Base-by-base conservation (phyloP, 2,113 vertebrate genomes). In the Chauna torquata region DNA sequence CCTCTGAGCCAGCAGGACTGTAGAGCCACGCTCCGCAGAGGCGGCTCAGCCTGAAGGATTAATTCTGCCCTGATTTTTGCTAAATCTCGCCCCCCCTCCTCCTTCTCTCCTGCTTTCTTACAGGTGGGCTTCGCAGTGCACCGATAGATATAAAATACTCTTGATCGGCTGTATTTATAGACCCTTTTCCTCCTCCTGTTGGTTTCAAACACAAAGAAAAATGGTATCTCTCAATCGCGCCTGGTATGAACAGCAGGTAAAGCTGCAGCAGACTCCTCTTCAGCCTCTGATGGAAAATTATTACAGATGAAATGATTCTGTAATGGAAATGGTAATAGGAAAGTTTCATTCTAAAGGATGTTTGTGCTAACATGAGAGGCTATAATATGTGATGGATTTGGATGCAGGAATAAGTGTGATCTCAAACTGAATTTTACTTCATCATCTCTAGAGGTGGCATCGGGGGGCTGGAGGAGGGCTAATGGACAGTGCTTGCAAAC, bases 141-240 rank as follows among this genome's bases (percentile, higher is more conserved):
- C 64, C 1, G 2, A 80, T 88, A 86, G 96, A 96, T 94, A 97
- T 97, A 97, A 98, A 98, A 97, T 90, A 96, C 96, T 94, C 96
- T 81, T 65, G 96, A 97, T 95, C 42, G 45, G 71, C 96, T 96
- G 80, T 98, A 97, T 98, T 98, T 98, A 98, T 96, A 94, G 97
- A 91, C 61, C 65, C 59, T 93, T 93, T 96, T 54, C 64, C 5
- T 97, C 78, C 91, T 97, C 93, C 93, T 82, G 87, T 96, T 97
- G 96, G 96, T 91, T 98, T 97, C 92, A 96, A 97, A 95, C 96
- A 98, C 98, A 97, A 98, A 98, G 97, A 98, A 97, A 98, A 98
- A 97, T 96, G 93, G 95, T 94, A 88, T 97, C 94, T 96, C 81
- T 97, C 80, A 24, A 71, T 96, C 4, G 32, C 75, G 96, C 91